Conservation (phyloP, 2,888 invertebrate genomes). For the Athalia cordata region DNA sequence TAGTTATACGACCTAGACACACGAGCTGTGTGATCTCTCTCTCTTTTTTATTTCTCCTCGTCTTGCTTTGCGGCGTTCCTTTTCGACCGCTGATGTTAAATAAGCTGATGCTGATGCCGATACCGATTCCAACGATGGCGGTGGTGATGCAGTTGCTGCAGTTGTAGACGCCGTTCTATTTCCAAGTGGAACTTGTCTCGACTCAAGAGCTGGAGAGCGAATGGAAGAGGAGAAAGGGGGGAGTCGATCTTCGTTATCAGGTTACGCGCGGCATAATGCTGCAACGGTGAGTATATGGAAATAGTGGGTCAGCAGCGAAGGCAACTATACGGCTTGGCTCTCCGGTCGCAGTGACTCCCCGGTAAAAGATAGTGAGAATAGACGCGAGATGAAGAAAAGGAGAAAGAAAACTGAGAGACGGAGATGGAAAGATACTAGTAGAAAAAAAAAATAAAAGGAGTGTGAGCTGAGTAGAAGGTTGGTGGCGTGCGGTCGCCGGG, state of each 20-base stretch:
- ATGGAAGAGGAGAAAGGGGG: background rate
- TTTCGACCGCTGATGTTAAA: constrained; percentile 11
- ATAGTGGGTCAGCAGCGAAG: constrained; percentile 41
- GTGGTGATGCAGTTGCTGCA: background rate
- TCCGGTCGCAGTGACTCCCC: constrained; percentile 22
- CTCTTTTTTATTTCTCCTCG: background rate
- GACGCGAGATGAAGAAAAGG: constrained; percentile 36
- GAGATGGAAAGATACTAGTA: background rate
- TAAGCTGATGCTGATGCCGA: constrained; percentile 9
- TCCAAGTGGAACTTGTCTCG: constrained; percentile 26
- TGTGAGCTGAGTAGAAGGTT: background rate
- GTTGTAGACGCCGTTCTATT: constrained; percentile 29
- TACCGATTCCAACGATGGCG: no score
- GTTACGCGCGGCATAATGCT: constrained; percentile 16
- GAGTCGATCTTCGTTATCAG: constrained; percentile 31
- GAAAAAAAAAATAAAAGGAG: background rate
- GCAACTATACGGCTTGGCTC: constrained; percentile 12
- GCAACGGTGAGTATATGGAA: constrained; percentile 20
- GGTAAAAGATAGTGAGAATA: background rate
- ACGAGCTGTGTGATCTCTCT: background rate
- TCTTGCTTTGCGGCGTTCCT: background rate
- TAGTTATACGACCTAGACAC: background rate
- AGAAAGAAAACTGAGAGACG: constrained; percentile 40
- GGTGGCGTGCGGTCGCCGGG: constrained; percentile 20
- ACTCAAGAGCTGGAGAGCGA: background rate